Evolutionary conservation across 53 echinoderm and acorn worm species (phyloP).

Genomic region (Antedon mediterranea): DNA sequence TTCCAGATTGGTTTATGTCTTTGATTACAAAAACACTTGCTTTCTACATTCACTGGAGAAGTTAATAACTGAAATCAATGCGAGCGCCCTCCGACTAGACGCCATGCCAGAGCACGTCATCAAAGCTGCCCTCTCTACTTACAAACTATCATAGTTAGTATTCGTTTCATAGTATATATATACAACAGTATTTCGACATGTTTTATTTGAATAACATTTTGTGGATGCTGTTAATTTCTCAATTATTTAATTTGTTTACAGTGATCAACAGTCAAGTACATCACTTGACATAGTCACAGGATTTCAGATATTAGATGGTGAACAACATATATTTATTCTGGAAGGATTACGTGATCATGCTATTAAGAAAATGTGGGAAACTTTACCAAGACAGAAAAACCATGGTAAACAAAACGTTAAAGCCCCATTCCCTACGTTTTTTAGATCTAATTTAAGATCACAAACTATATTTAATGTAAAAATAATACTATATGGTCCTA

Average conservation of each 20-base stretch:
- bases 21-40: constrained; percentile 83
- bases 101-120: constrained; percentile 80
- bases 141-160: constrained; percentile 91
- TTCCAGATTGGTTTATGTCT: constrained; percentile 78
- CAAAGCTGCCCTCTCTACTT: constrained; percentile 88
- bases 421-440: no score
- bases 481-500: no score
- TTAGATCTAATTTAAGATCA: no score
- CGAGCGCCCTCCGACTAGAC: constrained; percentile 59
- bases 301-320: constrained; percentile 93
- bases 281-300: constrained; percentile 86
- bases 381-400: constrained; percentile 51
- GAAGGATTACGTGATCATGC: constrained; percentile 84
- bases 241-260: no score
- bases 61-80: constrained; percentile 76
- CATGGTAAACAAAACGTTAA: constrained; percentile 36
- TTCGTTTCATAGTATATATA: no score
- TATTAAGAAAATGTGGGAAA: constrained; percentile 56
- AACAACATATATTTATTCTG: constrained; percentile 91
- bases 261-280: constrained; percentile 63
- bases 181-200: no score
- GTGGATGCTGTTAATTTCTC: no score
- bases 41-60: constrained; percentile 66
- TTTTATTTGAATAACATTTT: no score
- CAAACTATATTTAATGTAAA: no score